A percentile compares a stretch with the other conserved stretches of the same genome.
phyloP scores from a whole-genome alignment of 2,113 vertebrate species.

The Oreotrochilus melanogaster region DNA sequence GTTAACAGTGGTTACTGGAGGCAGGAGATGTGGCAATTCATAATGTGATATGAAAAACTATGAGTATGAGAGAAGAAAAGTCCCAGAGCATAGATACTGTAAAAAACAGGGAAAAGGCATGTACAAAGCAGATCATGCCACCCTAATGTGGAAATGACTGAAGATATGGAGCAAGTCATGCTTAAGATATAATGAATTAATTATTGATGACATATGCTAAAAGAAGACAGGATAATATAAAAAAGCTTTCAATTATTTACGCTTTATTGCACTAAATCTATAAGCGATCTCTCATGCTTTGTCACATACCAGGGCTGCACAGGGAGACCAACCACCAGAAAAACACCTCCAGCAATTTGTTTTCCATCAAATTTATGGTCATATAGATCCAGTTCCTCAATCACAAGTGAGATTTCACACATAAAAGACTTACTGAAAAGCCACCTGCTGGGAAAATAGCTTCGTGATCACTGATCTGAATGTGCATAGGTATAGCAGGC shows the following conservation, averaged over 20 bases:
- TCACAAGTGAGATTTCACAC: constrained; percentile 32
- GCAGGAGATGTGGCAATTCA: neutral
- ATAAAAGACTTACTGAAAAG: neutral
- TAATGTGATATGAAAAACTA: neutral
- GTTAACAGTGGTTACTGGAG: neutral
- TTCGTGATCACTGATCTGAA: neutral
- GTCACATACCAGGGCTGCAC: neutral
- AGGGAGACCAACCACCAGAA: neutral
- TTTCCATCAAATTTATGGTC: neutral
- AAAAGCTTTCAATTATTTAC: constrained; percentile 68
- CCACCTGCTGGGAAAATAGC: constrained; percentile 27
- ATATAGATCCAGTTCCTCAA: neutral
- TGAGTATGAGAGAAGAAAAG: neutral
- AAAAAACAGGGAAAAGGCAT: neutral
- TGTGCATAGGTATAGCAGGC: neutral
- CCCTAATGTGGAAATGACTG: neutral
- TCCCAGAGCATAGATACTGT: neutral
- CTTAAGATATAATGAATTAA: constrained; percentile 12
- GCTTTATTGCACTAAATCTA: neutral
- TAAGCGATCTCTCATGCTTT: neutral
- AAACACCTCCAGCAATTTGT: constrained; percentile 5
- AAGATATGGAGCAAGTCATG: neutral
- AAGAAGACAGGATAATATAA: constrained; percentile 40
- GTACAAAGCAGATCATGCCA: neutral
- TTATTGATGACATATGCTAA: constrained; percentile 42